phyloP scores from a whole-genome alignment of 1,140 invertebrate species.

The Drosophila pectinifera region DNA sequence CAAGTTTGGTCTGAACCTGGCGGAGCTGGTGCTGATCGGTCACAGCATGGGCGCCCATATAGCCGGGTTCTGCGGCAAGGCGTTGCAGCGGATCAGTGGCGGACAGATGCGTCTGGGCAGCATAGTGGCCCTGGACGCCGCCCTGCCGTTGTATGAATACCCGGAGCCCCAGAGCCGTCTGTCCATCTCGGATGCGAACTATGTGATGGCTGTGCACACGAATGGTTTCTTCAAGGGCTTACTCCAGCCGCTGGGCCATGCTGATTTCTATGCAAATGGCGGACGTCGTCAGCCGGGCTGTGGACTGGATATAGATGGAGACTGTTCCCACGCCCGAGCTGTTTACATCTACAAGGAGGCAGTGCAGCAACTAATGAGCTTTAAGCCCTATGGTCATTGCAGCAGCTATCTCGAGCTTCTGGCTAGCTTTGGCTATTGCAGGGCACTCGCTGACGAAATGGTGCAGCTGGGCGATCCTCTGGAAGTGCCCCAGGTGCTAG shows the following conservation, averaged over 20 bases:
- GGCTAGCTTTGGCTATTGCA: constrained; percentile 1
- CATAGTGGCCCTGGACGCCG: constrained; percentile 85
- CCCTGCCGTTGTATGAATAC: constrained; percentile 40
- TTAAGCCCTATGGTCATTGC: constrained; percentile 28
- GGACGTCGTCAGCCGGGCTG: constrained; percentile 86
- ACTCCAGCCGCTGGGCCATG: constrained; percentile 85
- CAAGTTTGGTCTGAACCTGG: constrained; percentile 23
- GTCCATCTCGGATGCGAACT: constrained; percentile 86
- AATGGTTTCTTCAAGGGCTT: constrained; percentile 86
- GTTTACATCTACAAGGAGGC: constrained; percentile 84
- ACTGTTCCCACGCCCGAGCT: constrained; percentile 84
- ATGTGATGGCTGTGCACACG: constrained; percentile 89
- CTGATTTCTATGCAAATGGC: constrained; percentile 87
- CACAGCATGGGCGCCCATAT: constrained; percentile 85
- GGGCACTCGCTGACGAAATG: not conserved
- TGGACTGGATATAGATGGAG: constrained; percentile 49
- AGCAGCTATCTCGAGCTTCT: constrained; percentile 11
- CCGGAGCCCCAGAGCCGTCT: constrained; percentile 76
- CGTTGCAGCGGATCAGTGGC: constrained; percentile 30
- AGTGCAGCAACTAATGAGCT: constrained; percentile 19
- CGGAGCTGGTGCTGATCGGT: constrained; percentile 44
- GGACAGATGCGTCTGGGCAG: constrained; percentile 45
- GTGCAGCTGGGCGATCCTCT: constrained; percentile 45
- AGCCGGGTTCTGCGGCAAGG: constrained; percentile 75
- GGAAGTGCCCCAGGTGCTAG: constrained; percentile 8